Evolutionary conservation across 2,888 invertebrate species (phyloP).

Genomic region (Neocrepidodera transversa): DNA sequence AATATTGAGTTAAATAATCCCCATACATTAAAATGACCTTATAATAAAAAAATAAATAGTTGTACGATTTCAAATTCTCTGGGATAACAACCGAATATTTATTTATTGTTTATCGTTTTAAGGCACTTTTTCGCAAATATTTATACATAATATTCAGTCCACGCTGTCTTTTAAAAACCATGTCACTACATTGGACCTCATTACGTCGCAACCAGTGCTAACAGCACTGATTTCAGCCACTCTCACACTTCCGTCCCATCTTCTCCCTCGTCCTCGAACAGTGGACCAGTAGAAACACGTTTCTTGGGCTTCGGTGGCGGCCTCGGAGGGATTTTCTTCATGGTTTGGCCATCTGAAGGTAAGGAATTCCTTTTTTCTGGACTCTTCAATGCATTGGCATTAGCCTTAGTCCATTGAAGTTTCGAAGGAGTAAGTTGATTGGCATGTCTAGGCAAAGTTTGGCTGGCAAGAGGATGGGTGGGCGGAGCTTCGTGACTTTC

Average conservation of each 20-base stretch:
- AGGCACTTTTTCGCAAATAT: slow-evolving; percentile 38
- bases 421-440: slow-evolving; percentile 52
- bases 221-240: slow-evolving; percentile 58
- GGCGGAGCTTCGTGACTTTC: slow-evolving; percentile 63
- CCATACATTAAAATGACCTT: too few species aligned
- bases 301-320: slow-evolving; percentile 87
- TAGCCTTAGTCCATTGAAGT: slow-evolving; percentile 55
- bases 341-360: slow-evolving; percentile 41
- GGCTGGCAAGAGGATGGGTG: slow-evolving; percentile 54
- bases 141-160: slow-evolving; percentile 14
- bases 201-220: slow-evolving; percentile 51
- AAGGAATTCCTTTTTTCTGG: slow-evolving; percentile 58
- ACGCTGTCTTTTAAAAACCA: slow-evolving; percentile 14
- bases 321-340: slow-evolving; percentile 82
- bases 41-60: too few species aligned
- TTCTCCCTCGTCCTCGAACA: slow-evolving; percentile 88
- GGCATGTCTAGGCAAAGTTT: slow-evolving; percentile 56
- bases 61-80: slow-evolving; percentile 28
- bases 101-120: slow-evolving; percentile 32
- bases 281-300: slow-evolving; percentile 74
- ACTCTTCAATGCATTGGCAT: slow-evolving; percentile 60
- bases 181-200: slow-evolving; percentile 42
- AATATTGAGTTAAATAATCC: too few species aligned
- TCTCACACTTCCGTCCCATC: slow-evolving; percentile 88
- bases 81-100: slow-evolving; percentile 20